These are phyloP conservation scores for Oncorhynchus masou DNA, from an alignment of 2,113 vertebrate species.

Conservation along the genomic window DNA sequence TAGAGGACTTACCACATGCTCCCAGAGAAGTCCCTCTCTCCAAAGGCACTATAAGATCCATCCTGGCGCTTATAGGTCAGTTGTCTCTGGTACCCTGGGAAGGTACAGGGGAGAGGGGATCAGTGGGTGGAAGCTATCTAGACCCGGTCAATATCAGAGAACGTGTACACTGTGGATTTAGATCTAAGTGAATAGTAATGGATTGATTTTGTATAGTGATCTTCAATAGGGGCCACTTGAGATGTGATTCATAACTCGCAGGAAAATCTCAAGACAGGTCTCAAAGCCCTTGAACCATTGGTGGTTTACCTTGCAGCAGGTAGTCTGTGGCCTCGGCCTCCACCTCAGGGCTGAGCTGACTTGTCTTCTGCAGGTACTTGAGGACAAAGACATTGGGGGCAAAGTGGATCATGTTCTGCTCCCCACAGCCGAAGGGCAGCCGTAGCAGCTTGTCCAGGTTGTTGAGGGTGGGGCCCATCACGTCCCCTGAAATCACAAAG, in stretches of 20 bases:
- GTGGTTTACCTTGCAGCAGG: constrained; percentile 69
- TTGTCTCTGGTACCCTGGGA: constrained; percentile 90
- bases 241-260: too few species aligned
- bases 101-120: not conserved
- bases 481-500: constrained; percentile 76
- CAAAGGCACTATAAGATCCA: constrained; percentile 94
- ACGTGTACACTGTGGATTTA: too few species aligned
- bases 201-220: too few species aligned
- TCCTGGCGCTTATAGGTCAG: constrained; percentile 91
- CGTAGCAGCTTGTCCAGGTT: constrained; percentile 87
- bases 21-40: constrained; percentile 89
- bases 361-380: constrained; percentile 91
- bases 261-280: too few species aligned
- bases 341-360: constrained; percentile 83
- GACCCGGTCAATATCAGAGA: too few species aligned
- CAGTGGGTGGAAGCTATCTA: too few species aligned
- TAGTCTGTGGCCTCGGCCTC: constrained; percentile 88
- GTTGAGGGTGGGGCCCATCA: constrained; percentile 91
- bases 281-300: too few species aligned
- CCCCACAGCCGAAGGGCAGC: constrained; percentile 89
- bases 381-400: constrained; percentile 93
- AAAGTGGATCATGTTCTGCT: constrained; percentile 97
- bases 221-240: too few species aligned
- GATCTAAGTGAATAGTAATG: too few species aligned
- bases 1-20: constrained; percentile 88